phyloP scores from a whole-genome alignment of 1,140 invertebrate species.

The Oedothorax gibbosus region DNA sequence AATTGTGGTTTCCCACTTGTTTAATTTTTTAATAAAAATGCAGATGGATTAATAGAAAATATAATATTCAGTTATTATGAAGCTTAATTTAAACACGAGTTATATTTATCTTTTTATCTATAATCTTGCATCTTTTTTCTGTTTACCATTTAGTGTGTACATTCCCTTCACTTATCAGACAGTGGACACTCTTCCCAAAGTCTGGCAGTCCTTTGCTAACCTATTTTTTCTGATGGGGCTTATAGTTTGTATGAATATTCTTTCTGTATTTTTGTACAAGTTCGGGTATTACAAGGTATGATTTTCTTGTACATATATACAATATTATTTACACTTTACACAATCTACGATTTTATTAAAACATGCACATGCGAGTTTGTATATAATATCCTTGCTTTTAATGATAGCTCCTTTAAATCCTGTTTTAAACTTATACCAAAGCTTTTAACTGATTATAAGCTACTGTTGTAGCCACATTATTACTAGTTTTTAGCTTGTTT shows the following conservation, averaged over 20 bases:
- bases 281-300: slow-evolving; percentile 90
- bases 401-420: no score
- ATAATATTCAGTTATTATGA: not conserved
- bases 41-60: not conserved
- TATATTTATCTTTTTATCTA: no score
- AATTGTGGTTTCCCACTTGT: no score
- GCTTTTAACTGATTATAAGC: no score
- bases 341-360: no score
- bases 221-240: slow-evolving; percentile 92
- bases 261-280: slow-evolving; percentile 95
- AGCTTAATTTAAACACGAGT: not conserved
- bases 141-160: slow-evolving; percentile 79
- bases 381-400: no score
- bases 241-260: slow-evolving; percentile 93
- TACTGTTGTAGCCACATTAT: no score
- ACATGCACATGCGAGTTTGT: no score
- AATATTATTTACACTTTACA: no score
- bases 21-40: not conserved
- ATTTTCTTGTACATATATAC: slow-evolving; percentile 1
- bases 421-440: no score
- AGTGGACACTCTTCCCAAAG: slow-evolving; percentile 87
- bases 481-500: no score
- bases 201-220: slow-evolving; percentile 96
- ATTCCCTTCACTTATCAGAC: slow-evolving; percentile 97
- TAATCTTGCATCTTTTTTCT: not conserved